phyloP scores from a whole-genome alignment of 1,140 invertebrate species.

The Acromyrmex heyeri region DNA sequence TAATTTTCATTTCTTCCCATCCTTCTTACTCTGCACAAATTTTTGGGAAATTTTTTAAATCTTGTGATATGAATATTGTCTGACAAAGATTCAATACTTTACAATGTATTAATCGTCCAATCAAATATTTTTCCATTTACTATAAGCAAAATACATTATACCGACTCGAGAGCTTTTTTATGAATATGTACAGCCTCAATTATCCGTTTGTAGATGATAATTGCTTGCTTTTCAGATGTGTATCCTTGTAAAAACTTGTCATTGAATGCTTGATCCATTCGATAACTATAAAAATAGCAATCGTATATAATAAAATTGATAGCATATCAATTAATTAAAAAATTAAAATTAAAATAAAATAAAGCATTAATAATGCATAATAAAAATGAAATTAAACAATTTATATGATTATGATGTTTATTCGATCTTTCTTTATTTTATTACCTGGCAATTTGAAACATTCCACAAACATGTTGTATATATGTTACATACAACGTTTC shows the following conservation, averaged over 20 bases:
- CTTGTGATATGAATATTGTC: background rate
- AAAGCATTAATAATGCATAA: background rate
- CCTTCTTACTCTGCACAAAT: background rate
- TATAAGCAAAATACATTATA: slow-evolving; percentile 25
- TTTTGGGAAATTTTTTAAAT: background rate
- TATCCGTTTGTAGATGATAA: slow-evolving; percentile 29
- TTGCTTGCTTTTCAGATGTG: background rate
- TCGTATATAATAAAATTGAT: background rate
- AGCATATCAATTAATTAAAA: slow-evolving; percentile 1
- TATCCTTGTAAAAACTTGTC: background rate
- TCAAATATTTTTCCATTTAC: slow-evolving; percentile 3
- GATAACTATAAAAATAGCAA: slow-evolving; percentile 36
- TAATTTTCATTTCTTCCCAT: background rate
- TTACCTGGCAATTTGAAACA: slow-evolving; percentile 58
- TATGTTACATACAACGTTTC: slow-evolving; percentile 35
- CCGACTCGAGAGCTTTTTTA: slow-evolving; percentile 53
- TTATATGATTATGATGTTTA: background rate
- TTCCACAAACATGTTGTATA: slow-evolving; percentile 43
- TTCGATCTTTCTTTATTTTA: background rate
- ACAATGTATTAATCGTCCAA: background rate
- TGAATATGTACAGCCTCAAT: slow-evolving; percentile 46
- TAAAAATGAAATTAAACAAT: background rate
- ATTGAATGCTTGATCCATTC: slow-evolving; percentile 31
- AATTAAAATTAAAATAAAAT: background rate
- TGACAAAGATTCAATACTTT: background rate